phyloP scores from a whole-genome alignment of 2,113 vertebrate species.

The Corythornis vintsioides region DNA sequence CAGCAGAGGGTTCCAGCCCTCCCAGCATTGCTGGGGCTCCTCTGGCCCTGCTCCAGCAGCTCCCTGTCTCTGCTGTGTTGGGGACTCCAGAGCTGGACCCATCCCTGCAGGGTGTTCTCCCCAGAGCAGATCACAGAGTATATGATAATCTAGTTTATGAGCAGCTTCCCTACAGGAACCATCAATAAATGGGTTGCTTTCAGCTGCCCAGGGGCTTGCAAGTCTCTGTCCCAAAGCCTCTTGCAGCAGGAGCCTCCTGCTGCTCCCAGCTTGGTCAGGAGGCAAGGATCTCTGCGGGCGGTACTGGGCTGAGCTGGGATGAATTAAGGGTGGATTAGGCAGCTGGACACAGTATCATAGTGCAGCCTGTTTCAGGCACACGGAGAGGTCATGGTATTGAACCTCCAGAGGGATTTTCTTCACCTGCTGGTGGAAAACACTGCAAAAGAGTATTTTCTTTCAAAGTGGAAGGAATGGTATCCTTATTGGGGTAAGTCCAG shows the following conservation, averaged over 20 bases:
- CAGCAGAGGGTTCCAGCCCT: too few species aligned
- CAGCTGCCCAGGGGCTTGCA: neutral
- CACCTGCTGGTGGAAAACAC: neutral
- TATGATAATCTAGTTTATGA: fast-evolving
- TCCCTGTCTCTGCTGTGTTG: too few species aligned
- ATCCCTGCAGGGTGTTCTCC: neutral
- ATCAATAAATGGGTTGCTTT: neutral
- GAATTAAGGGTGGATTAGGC: neutral
- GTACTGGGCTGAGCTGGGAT: neutral
- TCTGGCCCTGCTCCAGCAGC: too few species aligned
- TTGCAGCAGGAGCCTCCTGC: neutral
- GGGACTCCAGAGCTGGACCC: too few species aligned
- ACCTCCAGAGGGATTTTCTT: neutral
- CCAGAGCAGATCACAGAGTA: neutral
- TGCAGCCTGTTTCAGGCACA: neutral
- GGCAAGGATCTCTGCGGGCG: fast-evolving
- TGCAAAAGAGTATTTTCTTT: neutral
- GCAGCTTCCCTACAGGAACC: neutral
- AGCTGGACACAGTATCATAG: neutral
- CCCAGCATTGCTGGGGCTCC: too few species aligned
- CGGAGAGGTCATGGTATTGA: neutral
- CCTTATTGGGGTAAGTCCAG: neutral
- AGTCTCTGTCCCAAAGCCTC: neutral
- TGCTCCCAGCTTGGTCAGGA: neutral
- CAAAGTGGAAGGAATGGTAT: neutral